A percentile compares a stretch with the other conserved stretches of the same genome.
phyloP scores from a whole-genome alignment of 2,797 vertebrate genomes.

The Bradypus variegatus region DNA sequence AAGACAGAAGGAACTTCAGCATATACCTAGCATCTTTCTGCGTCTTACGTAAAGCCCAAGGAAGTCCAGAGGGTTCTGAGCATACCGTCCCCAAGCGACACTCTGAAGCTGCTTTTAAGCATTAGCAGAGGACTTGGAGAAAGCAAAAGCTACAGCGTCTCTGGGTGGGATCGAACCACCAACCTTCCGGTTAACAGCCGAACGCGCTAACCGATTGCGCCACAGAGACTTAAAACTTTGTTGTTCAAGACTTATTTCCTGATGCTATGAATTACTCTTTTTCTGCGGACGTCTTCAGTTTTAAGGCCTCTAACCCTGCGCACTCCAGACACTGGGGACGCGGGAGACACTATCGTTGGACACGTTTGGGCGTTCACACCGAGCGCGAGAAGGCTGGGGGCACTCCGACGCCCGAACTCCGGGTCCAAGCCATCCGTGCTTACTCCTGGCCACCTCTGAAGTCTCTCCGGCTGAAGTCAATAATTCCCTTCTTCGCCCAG shows the following conservation, averaged over 20 bases:
- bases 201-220: conserved; percentile 60
- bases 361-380: neutral
- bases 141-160: accelerated
- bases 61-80: neutral
- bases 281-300: no score
- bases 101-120: neutral
- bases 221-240: accelerated
- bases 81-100: neutral
- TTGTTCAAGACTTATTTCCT: accelerated
- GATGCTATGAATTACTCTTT: neutral
- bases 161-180: conserved; percentile 52
- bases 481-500: no score
- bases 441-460: neutral
- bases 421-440: neutral
- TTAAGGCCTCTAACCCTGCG: accelerated
- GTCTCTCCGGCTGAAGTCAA: no score
- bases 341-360: neutral
- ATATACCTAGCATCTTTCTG: accelerated
- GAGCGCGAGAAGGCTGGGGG: neutral
- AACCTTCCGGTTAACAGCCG: conserved; percentile 64
- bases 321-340: accelerated
- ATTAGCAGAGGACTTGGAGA: neutral
- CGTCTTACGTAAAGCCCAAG: neutral
- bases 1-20: neutral
- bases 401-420: neutral